Percentiles rank a stretch among this genome's conserved stretches.
These are phyloP conservation scores for Toxonevra muliebris DNA, from an alignment of 2,888 invertebrate genomes.

Conservation along the genomic window DNA sequence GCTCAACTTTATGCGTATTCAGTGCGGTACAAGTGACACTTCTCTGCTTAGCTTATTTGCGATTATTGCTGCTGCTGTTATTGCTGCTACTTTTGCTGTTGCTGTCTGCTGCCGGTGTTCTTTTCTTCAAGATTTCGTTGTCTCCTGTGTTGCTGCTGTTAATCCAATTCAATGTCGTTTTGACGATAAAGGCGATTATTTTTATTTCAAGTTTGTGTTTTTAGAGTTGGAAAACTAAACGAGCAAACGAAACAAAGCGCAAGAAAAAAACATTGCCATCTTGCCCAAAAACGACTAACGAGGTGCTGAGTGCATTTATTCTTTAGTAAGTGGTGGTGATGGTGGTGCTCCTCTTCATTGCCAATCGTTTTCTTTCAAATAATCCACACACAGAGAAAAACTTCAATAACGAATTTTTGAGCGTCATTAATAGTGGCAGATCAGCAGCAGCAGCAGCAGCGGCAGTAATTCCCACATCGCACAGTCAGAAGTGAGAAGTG, in stretches of 20 bases:
- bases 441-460: constrained; percentile 30
- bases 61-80: not conserved
- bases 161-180: constrained; percentile 49
- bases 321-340: not conserved
- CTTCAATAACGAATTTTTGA: constrained; percentile 42
- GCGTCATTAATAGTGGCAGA: constrained; percentile 57
- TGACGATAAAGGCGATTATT: constrained; percentile 40
- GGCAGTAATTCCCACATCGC: constrained; percentile 38
- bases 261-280: constrained; percentile 35
- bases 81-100: not conserved
- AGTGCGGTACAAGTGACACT: not conserved
- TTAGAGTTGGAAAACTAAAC: constrained; percentile 45
- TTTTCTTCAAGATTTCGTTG: not conserved
- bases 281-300: constrained; percentile 53
- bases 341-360: too few relatives aligned
- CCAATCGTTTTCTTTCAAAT: too few relatives aligned
- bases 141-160: constrained; percentile 32
- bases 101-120: constrained; percentile 8
- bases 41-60: not conserved
- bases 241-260: constrained; percentile 50
- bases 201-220: constrained; percentile 32
- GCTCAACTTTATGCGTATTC: constrained; percentile 14
- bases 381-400: too few relatives aligned
- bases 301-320: constrained; percentile 48
- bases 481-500: constrained; percentile 19